phyloP scores from a whole-genome alignment of 2,888 invertebrate species.

The Gibbula magus region DNA sequence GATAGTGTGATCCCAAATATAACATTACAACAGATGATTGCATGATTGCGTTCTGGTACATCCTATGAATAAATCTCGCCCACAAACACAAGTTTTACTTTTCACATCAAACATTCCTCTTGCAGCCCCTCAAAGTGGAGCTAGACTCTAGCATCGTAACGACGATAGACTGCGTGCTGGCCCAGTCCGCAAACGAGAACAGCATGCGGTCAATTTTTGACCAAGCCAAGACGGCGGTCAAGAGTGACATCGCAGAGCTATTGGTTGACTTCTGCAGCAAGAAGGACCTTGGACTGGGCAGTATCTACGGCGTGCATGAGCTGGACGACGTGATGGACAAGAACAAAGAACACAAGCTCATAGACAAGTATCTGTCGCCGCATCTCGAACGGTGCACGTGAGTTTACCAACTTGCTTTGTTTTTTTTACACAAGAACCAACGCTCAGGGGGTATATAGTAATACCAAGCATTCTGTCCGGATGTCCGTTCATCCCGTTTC shows the following conservation, averaged over 20 bases:
- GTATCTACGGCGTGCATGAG: conserved; percentile 85
- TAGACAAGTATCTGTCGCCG: conserved; percentile 84
- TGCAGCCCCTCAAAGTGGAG: conserved; percentile 85
- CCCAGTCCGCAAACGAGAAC: conserved; percentile 83
- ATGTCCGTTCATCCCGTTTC: too few relatives aligned
- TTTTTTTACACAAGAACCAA: neutral
- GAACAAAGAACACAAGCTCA: conserved; percentile 83
- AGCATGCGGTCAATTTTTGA: conserved; percentile 88
- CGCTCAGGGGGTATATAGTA: too few relatives aligned
- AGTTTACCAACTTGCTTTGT: conserved; percentile 27
- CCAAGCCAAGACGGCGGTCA: conserved; percentile 89
- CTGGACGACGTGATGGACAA: conserved; percentile 84
- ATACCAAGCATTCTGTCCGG: too few relatives aligned
- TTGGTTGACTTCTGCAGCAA: conserved; percentile 91
- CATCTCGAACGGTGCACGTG: conserved; percentile 80
- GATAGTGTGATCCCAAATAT: too few relatives aligned
- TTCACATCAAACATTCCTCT: too few relatives aligned
- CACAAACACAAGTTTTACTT: too few relatives aligned
- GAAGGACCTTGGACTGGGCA: conserved; percentile 87
- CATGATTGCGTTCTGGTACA: too few relatives aligned
- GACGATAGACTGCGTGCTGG: conserved; percentile 83
- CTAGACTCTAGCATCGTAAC: conserved; percentile 85
- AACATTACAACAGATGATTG: too few relatives aligned
- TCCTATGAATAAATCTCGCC: too few relatives aligned
- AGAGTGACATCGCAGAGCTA: conserved; percentile 87